These are phyloP conservation scores for Proisotoma minuta DNA, from an alignment of 2,888 invertebrate genomes.

Conservation along the genomic window DNA sequence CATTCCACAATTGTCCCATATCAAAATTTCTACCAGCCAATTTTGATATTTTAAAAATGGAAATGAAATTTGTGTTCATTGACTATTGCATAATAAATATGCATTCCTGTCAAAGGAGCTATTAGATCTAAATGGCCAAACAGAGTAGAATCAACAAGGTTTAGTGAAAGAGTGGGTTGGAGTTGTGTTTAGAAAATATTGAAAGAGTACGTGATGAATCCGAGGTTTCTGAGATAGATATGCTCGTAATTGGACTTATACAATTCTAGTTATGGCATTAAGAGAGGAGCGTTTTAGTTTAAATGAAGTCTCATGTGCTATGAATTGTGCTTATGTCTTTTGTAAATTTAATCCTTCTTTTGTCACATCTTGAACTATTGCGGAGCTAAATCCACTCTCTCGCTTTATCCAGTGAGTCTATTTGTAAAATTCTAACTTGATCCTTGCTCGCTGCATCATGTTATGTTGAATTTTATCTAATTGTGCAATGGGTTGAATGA, in stretches of 20 bases:
- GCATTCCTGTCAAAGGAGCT: too few species aligned
- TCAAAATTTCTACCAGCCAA: too few species aligned
- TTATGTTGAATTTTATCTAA: not conserved
- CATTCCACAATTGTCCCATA: too few species aligned
- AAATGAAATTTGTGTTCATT: too few species aligned
- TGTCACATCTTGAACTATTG: conserved; percentile 22
- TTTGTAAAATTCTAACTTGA: not conserved
- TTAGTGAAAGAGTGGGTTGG: too few species aligned
- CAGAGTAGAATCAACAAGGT: too few species aligned
- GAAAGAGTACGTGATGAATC: conserved; percentile 28
- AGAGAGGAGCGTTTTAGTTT: too few species aligned
- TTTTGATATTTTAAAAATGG: too few species aligned
- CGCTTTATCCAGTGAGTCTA: not conserved
- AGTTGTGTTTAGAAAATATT: conserved; percentile 18
- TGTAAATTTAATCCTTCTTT: conserved; percentile 31
- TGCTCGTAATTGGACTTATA: conserved; percentile 14
- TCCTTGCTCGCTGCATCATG: conserved; percentile 3
- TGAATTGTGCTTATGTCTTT: conserved; percentile 25
- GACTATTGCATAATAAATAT: too few species aligned
- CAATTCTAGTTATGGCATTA: conserved; percentile 11
- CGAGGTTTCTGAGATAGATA: conserved; percentile 28
- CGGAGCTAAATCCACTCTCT: not conserved
- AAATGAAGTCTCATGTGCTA: conserved; percentile 12
- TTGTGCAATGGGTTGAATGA: not conserved
- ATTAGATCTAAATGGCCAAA: too few species aligned